Conservation (phyloP, 2,888 invertebrate species). For the Sycophila texana region DNA sequence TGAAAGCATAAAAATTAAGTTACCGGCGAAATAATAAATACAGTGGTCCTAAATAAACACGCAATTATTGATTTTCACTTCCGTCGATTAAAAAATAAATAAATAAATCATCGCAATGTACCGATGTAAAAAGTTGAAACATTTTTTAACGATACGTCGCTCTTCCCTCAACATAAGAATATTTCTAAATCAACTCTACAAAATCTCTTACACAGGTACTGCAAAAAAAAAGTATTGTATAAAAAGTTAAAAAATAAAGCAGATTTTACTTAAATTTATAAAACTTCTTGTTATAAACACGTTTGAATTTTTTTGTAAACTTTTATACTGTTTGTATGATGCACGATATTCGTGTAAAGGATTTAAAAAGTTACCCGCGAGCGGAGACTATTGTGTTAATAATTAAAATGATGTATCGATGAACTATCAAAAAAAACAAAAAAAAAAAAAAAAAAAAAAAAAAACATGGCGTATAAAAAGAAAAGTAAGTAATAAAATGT, state of each 20-base stretch:
- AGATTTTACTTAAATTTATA: conserved; percentile 55
- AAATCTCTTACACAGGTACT: conserved; percentile 50
- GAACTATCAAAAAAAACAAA: conserved; percentile 47
- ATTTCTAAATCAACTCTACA: conserved; percentile 55
- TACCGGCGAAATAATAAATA: conserved; percentile 34
- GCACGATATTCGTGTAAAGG: conserved; percentile 54
- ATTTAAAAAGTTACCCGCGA: conserved; percentile 45
- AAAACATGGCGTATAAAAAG: no score
- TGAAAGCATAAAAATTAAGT: conserved; percentile 28
- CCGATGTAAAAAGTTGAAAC: conserved; percentile 38
- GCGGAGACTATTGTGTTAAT: conserved; percentile 52
- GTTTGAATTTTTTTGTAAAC: conserved; percentile 56
- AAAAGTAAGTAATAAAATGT: conserved; percentile 45
- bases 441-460: conserved; percentile 40
- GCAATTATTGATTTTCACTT: conserved; percentile 53
- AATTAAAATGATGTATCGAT: conserved; percentile 46
- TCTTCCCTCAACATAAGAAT: conserved; percentile 50
- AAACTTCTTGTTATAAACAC: conserved; percentile 54
- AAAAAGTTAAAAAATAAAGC: conserved; percentile 55
- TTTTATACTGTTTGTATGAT: conserved; percentile 57
- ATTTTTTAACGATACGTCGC: conserved; percentile 32
- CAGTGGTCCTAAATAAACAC: conserved; percentile 28
- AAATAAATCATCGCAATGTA: conserved; percentile 36
- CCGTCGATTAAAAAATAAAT: conserved; percentile 53
- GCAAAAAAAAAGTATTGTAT: conserved; percentile 50